Conservation (phyloP, 2,888 invertebrate species). For the Leptothorax acervorum region DNA sequence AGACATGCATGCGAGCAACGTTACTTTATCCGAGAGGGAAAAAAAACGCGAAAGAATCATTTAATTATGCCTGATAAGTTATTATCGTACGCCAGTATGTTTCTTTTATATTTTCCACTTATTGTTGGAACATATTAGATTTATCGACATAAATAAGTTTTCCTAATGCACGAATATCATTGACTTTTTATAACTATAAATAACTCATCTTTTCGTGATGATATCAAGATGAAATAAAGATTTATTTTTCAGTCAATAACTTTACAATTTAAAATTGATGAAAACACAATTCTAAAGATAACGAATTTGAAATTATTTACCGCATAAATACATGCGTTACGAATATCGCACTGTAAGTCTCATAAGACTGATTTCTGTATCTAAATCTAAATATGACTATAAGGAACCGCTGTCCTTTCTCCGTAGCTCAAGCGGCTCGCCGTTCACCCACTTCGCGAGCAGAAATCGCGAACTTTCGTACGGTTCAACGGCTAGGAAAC, state of each 20-base stretch:
- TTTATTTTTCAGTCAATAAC: neutral
- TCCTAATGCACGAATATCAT: neutral
- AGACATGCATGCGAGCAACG: conserved; percentile 23
- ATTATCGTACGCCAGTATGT: neutral
- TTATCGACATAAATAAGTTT: neutral
- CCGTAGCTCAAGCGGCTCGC: neutral
- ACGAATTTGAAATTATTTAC: neutral
- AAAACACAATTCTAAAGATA: neutral
- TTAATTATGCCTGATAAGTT: conserved; percentile 13
- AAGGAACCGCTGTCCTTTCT: neutral
- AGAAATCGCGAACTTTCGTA: conserved; percentile 30
- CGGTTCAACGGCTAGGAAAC: conserved; percentile 58
- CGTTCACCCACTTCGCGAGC: neutral
- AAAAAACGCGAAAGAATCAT: neutral
- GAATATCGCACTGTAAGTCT: neutral
- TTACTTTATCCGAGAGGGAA: neutral
- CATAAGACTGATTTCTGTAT: neutral
- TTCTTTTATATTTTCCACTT: neutral
- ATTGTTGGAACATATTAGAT: neutral
- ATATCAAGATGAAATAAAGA: neutral
- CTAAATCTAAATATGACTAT: neutral
- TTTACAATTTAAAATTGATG: neutral
- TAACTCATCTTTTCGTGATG: neutral
- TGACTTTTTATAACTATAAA: neutral
- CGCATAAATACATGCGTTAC: neutral